Evolutionary conservation across 2,113 vertebrate species (phyloP).

Genomic region (Oplegnathus fasciatus): DNA sequence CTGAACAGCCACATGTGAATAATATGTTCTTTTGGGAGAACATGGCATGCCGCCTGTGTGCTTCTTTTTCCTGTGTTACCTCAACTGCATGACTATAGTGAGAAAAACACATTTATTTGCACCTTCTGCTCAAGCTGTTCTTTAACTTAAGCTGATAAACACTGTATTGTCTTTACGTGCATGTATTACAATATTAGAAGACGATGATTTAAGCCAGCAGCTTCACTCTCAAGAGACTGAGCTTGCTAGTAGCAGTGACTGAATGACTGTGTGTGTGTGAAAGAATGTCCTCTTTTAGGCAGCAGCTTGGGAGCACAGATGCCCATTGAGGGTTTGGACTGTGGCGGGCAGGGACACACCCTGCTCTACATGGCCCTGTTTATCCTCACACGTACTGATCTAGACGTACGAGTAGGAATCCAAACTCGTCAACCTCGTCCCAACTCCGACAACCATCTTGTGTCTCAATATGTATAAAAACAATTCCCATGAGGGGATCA

Average conservation of each 20-base stretch:
- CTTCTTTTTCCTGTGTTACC: constrained; percentile 6
- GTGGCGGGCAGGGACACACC: constrained; percentile 73
- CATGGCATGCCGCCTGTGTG: neutral
- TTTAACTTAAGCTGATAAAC: constrained; percentile 1
- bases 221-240: constrained; percentile 37
- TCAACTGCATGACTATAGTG: neutral
- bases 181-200: neutral
- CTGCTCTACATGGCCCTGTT: constrained; percentile 57
- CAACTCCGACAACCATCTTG: constrained; percentile 29
- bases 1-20: constrained; percentile 51
- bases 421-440: constrained; percentile 42
- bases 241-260: constrained; percentile 15
- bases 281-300: constrained; percentile 75
- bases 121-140: neutral
- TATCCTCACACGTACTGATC: constrained; percentile 36
- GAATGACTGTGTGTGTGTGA: constrained; percentile 26
- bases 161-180: constrained; percentile 4
- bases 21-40: constrained; percentile 33
- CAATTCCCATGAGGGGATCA: constrained; percentile 25
- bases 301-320: constrained; percentile 72
- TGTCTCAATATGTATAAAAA: constrained; percentile 14
- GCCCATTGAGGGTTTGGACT: constrained; percentile 77
- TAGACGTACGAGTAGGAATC: constrained; percentile 23
- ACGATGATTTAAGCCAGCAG: constrained; percentile 40
- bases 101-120: neutral